Evolutionary conservation across 2,888 invertebrate species (phyloP), one percentile per base, ranked within the genome.

Genomic region (Agrilus cyanescens): DNA sequence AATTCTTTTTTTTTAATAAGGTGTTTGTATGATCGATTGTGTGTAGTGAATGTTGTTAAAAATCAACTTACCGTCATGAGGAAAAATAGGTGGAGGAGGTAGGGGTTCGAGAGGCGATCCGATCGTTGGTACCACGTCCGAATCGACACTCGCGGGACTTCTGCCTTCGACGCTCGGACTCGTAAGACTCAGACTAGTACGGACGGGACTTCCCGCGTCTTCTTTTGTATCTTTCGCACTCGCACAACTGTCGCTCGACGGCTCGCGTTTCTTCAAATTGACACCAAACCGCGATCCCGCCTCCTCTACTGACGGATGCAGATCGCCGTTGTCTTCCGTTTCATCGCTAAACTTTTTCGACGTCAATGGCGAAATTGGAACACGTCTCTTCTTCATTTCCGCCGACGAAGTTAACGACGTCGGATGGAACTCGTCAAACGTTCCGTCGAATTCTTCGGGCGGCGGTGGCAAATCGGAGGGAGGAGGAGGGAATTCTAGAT

Each of bases 401-500:
- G 59, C 50, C 2, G 63, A 62, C 5, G 58, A 52, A 3, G 59
- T 58, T 61, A 63, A 61, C 5, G 53, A 50, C 4, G 51, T 51
- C 31, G 57, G 57, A 45, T 63, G 60, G 13, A 57, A 53, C 32
- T 55, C 48, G 37, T 61, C 60, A 4, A 55, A 46, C 5, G 54
- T 50, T n/a, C 65, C 67, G 37, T 68, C 66, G 53, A 73, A 69
- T 44, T 81, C 81, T 57, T 80, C 82, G 0, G 83, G 81, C 1
- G 86, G 86, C 13, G 87, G 87, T 2, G 85, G 85, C 39, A 85
- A 66, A 57, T 85, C 85, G 4, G 80, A 71, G 0, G 88, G 88
- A 0, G 88, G 89, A 13, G 89, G 89, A 1, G 89, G 89, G 66
- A 89, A 89, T 62, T 90, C 89, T 25, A 90, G 70, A 60, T 89